These are phyloP conservation scores for Acleris laterana DNA, from an alignment of 2,888 invertebrate species.

Conservation along the genomic window DNA sequence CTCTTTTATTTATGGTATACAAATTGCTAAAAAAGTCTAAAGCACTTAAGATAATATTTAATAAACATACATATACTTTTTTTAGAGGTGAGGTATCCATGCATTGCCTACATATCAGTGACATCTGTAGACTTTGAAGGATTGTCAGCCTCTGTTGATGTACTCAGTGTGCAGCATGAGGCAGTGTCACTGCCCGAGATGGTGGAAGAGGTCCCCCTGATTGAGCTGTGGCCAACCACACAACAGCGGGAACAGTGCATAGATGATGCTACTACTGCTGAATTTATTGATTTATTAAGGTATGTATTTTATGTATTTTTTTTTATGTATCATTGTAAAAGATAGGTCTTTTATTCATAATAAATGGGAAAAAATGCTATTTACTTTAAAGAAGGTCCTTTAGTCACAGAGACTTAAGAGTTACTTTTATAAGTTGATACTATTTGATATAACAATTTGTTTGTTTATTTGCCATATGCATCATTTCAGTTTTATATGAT, in stretches of 20 bases:
- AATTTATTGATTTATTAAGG: constrained; percentile 86
- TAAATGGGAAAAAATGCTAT: too few relatives aligned
- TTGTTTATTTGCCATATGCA: too few relatives aligned
- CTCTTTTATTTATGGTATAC: too few relatives aligned
- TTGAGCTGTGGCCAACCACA: constrained; percentile 86
- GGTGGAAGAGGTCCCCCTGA: constrained; percentile 84
- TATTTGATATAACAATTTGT: too few relatives aligned
- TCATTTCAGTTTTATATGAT: too few relatives aligned
- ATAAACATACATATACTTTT: constrained; percentile 30
- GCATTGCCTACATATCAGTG: constrained; percentile 85
- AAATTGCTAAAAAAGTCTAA: too few relatives aligned
- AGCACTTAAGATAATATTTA: not conserved
- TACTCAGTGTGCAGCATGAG: constrained; percentile 87
- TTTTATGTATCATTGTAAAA: too few relatives aligned
- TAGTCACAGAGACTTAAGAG: too few relatives aligned
- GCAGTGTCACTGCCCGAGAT: constrained; percentile 84
- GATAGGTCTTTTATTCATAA: too few relatives aligned
- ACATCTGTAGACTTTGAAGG: constrained; percentile 82
- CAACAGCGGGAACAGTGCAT: constrained; percentile 84
- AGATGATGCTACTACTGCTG: constrained; percentile 85
- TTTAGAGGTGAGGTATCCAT: constrained; percentile 86
- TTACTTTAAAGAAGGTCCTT: too few relatives aligned
- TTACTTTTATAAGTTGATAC: not conserved
- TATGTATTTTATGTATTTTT: constrained; percentile 38
- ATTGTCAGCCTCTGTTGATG: constrained; percentile 83